Base-by-base conservation (phyloP, 2,888 invertebrate genomes). In the Clepsis dumicolana region DNA sequence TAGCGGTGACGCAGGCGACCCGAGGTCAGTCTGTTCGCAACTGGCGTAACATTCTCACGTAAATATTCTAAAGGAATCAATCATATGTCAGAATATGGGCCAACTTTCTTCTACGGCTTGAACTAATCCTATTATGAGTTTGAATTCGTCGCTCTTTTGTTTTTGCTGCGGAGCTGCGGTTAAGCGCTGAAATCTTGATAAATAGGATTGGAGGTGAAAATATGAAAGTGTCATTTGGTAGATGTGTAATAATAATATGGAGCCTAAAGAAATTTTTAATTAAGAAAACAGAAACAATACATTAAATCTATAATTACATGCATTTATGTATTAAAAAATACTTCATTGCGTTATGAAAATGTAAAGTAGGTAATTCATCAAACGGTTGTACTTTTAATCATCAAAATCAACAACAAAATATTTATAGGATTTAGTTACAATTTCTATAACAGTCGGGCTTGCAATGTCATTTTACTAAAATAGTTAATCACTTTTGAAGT, bases 31-130 rank as follows among this genome's bases (percentile, higher is more conserved):
- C 25, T 2, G 52, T 56, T 56, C 56, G 53, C 21, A 48, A 62
- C 29, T 65, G 60, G 60, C 56, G 48, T 56, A 56, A 56, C 27
- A 10, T 54, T 62, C 66, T 54, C 66, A 66, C 66, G 66, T 62
- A 35, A 56, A 54, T 53, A 14, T 65, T 48, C 24, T 35, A 27
- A 21, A 32, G 53, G 44, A 53, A 65, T 61, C 60, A 65, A 65
- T 65, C 60, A 65, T 44, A 50, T 35, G 60, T 65, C 65, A 60
- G 29, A 41, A 60, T 53, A 44, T 61, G 60, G 60, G 60, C 38
- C 65, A 59, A 41, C 38, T 64, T 64, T 64, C 64, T 24, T 64
- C 4, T 44, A 27, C 62, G 56, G 35, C 35, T 35, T 12, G 21
- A 5, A 32, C 21, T 21, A 56, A 56, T 35, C 56, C 35, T 35